phyloP scores from a whole-genome alignment of 2,888 invertebrate genomes.

The Resseliella maxima region DNA sequence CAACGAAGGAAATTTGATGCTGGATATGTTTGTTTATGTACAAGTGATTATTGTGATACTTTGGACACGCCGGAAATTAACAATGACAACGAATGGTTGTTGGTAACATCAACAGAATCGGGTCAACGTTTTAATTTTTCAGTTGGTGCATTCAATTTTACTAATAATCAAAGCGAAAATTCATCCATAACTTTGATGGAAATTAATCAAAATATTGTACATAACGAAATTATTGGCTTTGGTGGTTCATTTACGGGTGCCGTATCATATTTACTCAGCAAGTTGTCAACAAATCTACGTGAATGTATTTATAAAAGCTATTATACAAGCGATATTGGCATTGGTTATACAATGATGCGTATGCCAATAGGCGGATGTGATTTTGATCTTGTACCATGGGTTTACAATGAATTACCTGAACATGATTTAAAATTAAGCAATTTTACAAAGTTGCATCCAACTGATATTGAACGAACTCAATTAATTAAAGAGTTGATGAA shows the following conservation, averaged over 20 bases:
- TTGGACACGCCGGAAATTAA: conserved; percentile 69
- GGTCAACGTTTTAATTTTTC: conserved; percentile 60
- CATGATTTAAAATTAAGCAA: conserved; percentile 72
- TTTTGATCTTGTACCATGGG: conserved; percentile 84
- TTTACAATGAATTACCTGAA: conserved; percentile 76
- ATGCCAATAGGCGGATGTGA: conserved; percentile 83
- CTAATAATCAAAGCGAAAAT: not conserved
- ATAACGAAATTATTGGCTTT: conserved; percentile 82
- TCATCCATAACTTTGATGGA: conserved; percentile 57
- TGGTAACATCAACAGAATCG: conserved; percentile 73
- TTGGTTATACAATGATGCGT: conserved; percentile 82
- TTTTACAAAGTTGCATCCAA: conserved; percentile 69
- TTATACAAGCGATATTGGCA: conserved; percentile 73
- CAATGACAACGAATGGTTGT: conserved; percentile 68
- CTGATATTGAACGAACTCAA: conserved; percentile 62
- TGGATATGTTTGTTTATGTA: conserved; percentile 78
- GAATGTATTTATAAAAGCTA: conserved; percentile 73
- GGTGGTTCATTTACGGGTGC: conserved; percentile 88
- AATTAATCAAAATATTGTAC: conserved; percentile 64
- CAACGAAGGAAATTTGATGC: conserved; percentile 61
- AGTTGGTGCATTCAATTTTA: not conserved
- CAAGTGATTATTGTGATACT: conserved; percentile 77
- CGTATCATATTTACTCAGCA: conserved; percentile 65
- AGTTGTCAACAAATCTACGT: conserved; percentile 58
- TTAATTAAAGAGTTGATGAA: conserved; percentile 64